Percentiles rank a stretch among this genome's conserved stretches.
Evolutionary conservation across 2,113 vertebrate genomes (phyloP).

Genomic region (Sporophila hypoxantha): DNA sequence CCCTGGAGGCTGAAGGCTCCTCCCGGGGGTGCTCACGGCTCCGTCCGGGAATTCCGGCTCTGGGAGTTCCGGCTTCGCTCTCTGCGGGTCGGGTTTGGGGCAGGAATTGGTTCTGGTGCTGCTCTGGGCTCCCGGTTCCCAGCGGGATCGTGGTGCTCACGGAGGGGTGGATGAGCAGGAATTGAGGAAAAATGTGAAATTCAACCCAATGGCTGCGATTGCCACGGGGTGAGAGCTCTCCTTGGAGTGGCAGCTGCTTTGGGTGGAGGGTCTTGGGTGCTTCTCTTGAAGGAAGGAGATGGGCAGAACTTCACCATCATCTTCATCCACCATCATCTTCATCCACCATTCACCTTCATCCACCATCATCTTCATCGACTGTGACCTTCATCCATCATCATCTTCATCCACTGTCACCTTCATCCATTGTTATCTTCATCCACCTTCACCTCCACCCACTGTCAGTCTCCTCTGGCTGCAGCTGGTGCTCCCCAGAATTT

Average conservation of each 20-base stretch:
- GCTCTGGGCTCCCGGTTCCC: neutral
- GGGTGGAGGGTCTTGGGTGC: neutral
- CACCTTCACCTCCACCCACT: neutral
- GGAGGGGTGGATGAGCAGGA: rapidly evolving
- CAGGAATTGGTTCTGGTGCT: neutral
- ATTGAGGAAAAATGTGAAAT: neutral
- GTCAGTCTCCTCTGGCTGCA: neutral
- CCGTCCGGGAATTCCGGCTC: neutral
- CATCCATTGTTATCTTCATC: rapidly evolving
- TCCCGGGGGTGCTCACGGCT: rapidly evolving
- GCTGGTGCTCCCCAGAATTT: neutral
- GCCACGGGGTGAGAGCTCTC: rapidly evolving
- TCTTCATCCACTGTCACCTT: neutral
- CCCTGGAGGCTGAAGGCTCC: neutral
- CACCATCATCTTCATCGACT: neutral
- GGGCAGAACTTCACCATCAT: neutral
- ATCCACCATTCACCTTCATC: rapidly evolving
- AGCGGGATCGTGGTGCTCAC: rapidly evolving
- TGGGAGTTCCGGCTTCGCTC: rapidly evolving
- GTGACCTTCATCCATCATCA: too few relatives aligned
- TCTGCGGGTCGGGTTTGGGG: rapidly evolving
- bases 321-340: neutral
- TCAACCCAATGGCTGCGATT: rapidly evolving
- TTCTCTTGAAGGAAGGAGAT: neutral
- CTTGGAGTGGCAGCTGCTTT: rapidly evolving